These are phyloP conservation scores for Onchidella celtica DNA, from an alignment of 2,888 invertebrate genomes.

Conservation along the genomic window DNA sequence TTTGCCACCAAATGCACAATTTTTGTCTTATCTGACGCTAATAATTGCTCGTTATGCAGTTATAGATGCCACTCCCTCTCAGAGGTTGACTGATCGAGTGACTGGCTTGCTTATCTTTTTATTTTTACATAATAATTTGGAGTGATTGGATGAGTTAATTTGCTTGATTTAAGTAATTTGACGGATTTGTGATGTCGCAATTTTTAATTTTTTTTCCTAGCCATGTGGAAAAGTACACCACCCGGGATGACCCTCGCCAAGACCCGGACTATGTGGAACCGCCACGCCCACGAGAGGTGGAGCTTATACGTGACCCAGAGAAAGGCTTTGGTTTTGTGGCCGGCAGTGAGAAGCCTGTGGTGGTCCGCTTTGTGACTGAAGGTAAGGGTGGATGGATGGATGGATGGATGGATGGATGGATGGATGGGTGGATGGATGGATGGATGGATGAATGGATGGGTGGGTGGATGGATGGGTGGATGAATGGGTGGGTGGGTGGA, in stretches of 20 bases:
- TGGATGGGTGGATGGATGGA: not conserved
- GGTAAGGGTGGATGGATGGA: conserved; percentile 71
- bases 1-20: too few species aligned
- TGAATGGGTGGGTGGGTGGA: too few species aligned
- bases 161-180: not conserved
- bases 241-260: conserved; percentile 91
- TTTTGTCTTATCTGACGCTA: too few species aligned
- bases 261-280: conserved; percentile 85
- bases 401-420: not conserved
- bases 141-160: too few species aligned
- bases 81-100: too few species aligned
- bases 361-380: conserved; percentile 86
- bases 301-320: conserved; percentile 87
- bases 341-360: conserved; percentile 94
- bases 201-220: conserved; percentile 72
- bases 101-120: too few species aligned
- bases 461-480: too few species aligned
- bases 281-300: conserved; percentile 89
- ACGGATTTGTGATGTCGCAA: too few species aligned
- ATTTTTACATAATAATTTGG: too few species aligned
- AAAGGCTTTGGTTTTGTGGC: conserved; percentile 97
- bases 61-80: too few species aligned
- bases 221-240: conserved; percentile 90
- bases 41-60: too few species aligned
- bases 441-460: too few species aligned